Conservation (phyloP, 2,888 invertebrate genomes). For the Acleris laterana region DNA sequence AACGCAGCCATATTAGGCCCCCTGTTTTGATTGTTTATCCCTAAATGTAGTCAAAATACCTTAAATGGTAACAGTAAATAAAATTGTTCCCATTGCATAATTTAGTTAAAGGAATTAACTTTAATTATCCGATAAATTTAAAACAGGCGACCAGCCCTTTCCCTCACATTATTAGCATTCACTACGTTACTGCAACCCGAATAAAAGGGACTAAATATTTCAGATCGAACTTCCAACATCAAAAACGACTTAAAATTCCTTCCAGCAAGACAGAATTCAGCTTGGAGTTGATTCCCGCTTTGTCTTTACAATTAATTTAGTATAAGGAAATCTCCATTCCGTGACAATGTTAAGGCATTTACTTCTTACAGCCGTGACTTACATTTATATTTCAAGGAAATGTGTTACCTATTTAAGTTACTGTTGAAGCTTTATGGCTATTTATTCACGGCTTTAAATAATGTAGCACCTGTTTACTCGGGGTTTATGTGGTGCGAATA, state of each 20-base stretch:
- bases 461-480: slow-evolving; percentile 12
- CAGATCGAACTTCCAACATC: slow-evolving; percentile 72
- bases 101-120: slow-evolving; percentile 70
- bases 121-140: slow-evolving; percentile 80
- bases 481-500: no score
- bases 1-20: no score
- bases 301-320: slow-evolving; percentile 75
- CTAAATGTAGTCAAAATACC: slow-evolving; percentile 50
- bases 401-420: slow-evolving; percentile 36
- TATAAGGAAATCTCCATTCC: slow-evolving; percentile 76
- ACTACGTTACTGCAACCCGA: slow-evolving; percentile 70
- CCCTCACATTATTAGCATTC: slow-evolving; percentile 80
- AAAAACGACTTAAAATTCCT: slow-evolving; percentile 72
- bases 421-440: slow-evolving; percentile 26
- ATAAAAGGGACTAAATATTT: slow-evolving; percentile 79
- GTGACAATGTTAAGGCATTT: slow-evolving; percentile 71
- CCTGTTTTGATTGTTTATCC: slow-evolving; percentile 35
- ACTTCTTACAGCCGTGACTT: slow-evolving; percentile 59
- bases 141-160: slow-evolving; percentile 58
- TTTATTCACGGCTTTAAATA: slow-evolving; percentile 18
- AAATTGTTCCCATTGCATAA: slow-evolving; percentile 60
- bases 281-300: slow-evolving; percentile 50
- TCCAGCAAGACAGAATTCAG: slow-evolving; percentile 69
- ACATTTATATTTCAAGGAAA: slow-evolving; percentile 56
- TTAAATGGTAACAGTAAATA: slow-evolving; percentile 59